Evolutionary conservation across 35 echinoderm and acorn worm species (phyloP).

Genomic region (Diadema setosum): DNA sequence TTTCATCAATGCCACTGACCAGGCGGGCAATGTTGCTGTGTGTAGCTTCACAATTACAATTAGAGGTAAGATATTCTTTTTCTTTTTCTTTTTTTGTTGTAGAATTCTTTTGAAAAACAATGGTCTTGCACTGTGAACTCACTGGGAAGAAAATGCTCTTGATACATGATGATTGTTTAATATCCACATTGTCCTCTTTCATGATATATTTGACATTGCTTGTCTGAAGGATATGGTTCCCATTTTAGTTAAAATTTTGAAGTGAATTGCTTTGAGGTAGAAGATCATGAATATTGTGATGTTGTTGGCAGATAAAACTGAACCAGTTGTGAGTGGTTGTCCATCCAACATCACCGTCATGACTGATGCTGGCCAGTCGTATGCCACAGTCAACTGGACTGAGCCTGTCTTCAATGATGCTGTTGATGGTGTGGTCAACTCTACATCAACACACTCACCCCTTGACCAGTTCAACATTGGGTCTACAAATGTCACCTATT

Average conservation of each 20-base stretch:
- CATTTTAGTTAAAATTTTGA: too few species aligned
- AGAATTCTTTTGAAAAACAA: too few species aligned
- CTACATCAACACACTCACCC: not conserved
- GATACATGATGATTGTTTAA: too few species aligned
- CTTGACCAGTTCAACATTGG: not conserved
- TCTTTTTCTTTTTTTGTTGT: too few species aligned
- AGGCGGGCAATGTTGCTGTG: not conserved
- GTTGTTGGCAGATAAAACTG: not conserved
- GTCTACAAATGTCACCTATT: not conserved
- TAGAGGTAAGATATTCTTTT: not conserved
- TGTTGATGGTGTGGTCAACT: not conserved
- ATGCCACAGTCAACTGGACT: constrained; percentile 12
- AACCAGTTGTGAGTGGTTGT: constrained; percentile 23
- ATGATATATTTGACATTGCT: too few species aligned
- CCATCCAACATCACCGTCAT: constrained; percentile 21
- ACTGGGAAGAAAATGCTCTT: too few species aligned
- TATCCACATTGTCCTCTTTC: too few species aligned
- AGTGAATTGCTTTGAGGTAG: too few species aligned
- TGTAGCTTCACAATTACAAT: not conserved
- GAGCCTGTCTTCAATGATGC: constrained; percentile 12
- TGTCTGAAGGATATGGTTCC: too few species aligned
- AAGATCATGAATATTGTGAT: too few species aligned
- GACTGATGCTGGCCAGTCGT: not conserved
- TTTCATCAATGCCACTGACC: not conserved
- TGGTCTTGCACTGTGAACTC: too few species aligned